Base-by-base conservation (phyloP, 2,888 invertebrate species). In the Archips crataeganus region DNA sequence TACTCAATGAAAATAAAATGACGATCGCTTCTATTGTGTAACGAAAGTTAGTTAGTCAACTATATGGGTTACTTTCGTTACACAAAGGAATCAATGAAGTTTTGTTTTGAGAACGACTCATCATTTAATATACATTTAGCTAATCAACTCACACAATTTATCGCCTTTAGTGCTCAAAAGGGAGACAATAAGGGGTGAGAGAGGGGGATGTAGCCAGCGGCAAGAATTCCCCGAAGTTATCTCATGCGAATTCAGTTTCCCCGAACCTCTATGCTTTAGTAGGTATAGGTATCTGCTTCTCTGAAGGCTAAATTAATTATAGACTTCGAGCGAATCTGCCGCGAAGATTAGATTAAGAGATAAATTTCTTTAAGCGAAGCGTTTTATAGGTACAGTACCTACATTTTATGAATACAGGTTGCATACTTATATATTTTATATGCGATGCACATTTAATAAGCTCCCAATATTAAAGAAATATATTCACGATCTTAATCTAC, bases 291-390 rank as follows among this genome's bases (percentile, higher is more conserved):
- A 10, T 13, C 36, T 34, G 13, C 36, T 59, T 60, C 60, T 60
- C 36, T n/a, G 39, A n/a, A 60, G 36, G 36, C 36, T 13, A 8
- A 60, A 39, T 39, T 60, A 60, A 60, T 60, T 36, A 60, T 60
- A 60, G 13, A 60, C 2, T 60, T 36, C 34, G 0, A 6, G n/a
- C 8, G 59, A 59, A 59, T 36, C 6, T 36, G 60, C 13, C 60
- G 15, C 8, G 60, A 39, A 34, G 2, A 13, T 13, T 13, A 5
- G 8, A 60, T n/a, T 60, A n/a, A 11, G 32, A 10, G 10, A 32
- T 10, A 49, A 5, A 49, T n/a, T n/a, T 13, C 23, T 23, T 23
- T 23, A n/a, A n/a, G n/a, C n/a, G 23, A 23, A 23, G 23, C 23
- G 23, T 23, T 23, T 23, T 23, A 23, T 23, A 23, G 23, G 23